Evolutionary conservation across 2,113 vertebrate genomes (phyloP).

Genomic region (Raja brachyura): DNA sequence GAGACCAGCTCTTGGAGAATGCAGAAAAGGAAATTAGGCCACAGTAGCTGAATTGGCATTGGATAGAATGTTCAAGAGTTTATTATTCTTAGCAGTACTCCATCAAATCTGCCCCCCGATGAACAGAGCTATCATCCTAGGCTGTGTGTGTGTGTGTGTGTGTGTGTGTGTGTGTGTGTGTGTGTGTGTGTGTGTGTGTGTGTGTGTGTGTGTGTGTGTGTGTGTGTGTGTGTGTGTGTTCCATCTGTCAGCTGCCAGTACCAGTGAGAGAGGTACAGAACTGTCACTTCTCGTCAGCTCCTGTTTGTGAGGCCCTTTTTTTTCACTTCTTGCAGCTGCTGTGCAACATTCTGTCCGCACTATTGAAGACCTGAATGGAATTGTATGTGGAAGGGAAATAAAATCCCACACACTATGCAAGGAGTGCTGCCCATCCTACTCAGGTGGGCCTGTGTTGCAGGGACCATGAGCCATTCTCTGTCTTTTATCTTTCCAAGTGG

Average conservation of each 20-base stretch:
- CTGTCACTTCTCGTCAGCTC: conserved; percentile 89
- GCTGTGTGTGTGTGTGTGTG: conserved; percentile 60
- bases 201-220: not conserved
- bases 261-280: conserved; percentile 86
- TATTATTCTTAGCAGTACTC: conserved; percentile 90
- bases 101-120: conserved; percentile 83
- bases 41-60: conserved; percentile 64
- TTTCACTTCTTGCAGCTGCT: conserved; percentile 66
- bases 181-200: not conserved
- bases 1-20: conserved; percentile 30
- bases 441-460: not conserved
- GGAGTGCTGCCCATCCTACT: too few species aligned
- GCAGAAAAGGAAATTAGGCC: conserved; percentile 55
- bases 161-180: conserved; percentile 60
- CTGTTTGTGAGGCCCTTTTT: conserved; percentile 75
- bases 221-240: conserved; percentile 37
- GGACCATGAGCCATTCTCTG: not conserved
- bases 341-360: conserved; percentile 63
- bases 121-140: conserved; percentile 85
- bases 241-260: conserved; percentile 99
- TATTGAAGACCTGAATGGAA: conserved; percentile 61
- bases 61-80: conserved; percentile 69
- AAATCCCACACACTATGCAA: conserved; percentile 42
- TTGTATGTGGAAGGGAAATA: conserved; percentile 47
- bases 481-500: too few species aligned